phyloP scores from a whole-genome alignment of 2,113 vertebrate genomes.

The Calidris pygmaea region DNA sequence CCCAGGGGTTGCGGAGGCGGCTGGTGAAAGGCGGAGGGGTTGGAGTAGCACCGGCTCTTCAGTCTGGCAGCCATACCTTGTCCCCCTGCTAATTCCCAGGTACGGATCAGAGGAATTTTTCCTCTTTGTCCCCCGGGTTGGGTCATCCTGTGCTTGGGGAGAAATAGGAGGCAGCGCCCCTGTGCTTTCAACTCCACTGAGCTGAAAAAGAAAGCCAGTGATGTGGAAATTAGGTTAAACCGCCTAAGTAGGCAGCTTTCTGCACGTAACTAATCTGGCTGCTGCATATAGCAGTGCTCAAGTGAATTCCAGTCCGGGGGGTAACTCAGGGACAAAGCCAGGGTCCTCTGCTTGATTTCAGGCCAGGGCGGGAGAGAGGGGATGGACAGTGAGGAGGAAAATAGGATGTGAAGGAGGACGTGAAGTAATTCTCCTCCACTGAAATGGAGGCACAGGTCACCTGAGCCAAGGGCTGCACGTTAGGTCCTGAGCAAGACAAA shows the following conservation, averaged over 20 bases:
- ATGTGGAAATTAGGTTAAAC: slow-evolving; percentile 63
- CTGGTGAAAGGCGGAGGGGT: not conserved
- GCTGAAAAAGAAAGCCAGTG: slow-evolving; percentile 37
- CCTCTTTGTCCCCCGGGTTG: fast-evolving
- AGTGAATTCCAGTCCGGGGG: slow-evolving; percentile 1
- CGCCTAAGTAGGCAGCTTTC: slow-evolving; percentile 51
- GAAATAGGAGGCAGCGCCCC: slow-evolving; percentile 28
- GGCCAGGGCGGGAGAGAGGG: not conserved
- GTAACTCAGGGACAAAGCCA: not conserved
- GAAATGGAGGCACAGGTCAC: not conserved
- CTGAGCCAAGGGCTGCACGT: not conserved
- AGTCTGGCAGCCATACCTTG: not conserved
- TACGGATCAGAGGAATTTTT: not conserved
- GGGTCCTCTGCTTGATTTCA: not conserved
- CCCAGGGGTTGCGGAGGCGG: not conserved
- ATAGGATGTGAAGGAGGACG: not conserved
- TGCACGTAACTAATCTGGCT: slow-evolving; percentile 33
- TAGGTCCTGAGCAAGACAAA: not conserved
- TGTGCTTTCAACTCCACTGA: slow-evolving; percentile 9
- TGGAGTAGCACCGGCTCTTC: not conserved
- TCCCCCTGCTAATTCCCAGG: not conserved
- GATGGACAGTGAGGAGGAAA: not conserved
- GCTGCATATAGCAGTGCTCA: not conserved
- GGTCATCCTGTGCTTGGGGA: not conserved
- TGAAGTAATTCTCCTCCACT: not conserved